phyloP scores from a whole-genome alignment of 2,888 invertebrate genomes.

The Pandemis corylana region DNA sequence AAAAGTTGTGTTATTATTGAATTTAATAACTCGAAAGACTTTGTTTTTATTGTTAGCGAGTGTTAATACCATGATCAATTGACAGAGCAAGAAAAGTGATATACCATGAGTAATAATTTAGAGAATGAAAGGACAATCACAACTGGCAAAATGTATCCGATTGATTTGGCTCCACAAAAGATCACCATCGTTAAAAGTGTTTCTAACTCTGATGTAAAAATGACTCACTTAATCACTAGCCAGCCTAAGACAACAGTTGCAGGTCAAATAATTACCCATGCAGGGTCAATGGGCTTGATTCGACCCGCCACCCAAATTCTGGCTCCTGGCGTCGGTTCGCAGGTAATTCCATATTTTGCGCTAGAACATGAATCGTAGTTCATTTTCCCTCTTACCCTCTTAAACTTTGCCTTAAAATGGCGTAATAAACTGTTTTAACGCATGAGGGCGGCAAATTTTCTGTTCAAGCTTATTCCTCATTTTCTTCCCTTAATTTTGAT shows the following conservation, averaged over 20 bases:
- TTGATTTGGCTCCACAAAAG: slow-evolving; percentile 82
- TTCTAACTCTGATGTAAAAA: slow-evolving; percentile 77
- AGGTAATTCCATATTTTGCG: slow-evolving; percentile 58
- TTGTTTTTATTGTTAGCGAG: neutral
- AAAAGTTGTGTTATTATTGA: slow-evolving; percentile 35
- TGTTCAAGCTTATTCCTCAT: neutral
- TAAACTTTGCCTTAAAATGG: neutral
- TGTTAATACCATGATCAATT: slow-evolving; percentile 29
- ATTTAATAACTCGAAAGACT: slow-evolving; percentile 31
- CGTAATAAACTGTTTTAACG: neutral
- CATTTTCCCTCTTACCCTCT: neutral
- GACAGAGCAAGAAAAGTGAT: slow-evolving; percentile 1
- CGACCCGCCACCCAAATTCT: slow-evolving; percentile 79
- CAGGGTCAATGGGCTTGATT: slow-evolving; percentile 73
- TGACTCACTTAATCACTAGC: slow-evolving; percentile 76
- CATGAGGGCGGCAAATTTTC: neutral
- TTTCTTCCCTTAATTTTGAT: neutral
- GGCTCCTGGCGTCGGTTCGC: slow-evolving; percentile 74
- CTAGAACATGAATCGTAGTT: neutral
- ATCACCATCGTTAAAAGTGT: slow-evolving; percentile 81
- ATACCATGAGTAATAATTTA: slow-evolving; percentile 78
- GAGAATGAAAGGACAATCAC: slow-evolving; percentile 85
- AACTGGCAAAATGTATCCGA: slow-evolving; percentile 84
- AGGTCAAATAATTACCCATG: slow-evolving; percentile 73
- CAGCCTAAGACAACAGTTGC: slow-evolving; percentile 70